Evolutionary conservation across 2,888 invertebrate species (phyloP), one percentile per base, ranked within the genome.

Genomic region (Apodemia mormo): DNA sequence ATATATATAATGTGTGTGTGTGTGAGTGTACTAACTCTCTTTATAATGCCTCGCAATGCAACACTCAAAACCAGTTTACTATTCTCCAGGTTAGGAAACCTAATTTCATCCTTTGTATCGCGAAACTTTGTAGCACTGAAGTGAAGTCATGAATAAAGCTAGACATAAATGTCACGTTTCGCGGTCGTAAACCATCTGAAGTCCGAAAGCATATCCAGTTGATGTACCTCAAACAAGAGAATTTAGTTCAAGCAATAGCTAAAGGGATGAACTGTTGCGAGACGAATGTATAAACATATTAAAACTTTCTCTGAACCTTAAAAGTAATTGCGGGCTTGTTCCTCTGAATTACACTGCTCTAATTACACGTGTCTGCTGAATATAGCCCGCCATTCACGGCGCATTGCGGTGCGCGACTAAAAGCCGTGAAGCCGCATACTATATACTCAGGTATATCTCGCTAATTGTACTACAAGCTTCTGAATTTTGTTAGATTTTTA

Each of bases 241-340:
- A 29, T 52, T 67, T 67, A 61, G 67, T 58, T 69, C 22, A 56
- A 22, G 49, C 22, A 33, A 61, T 45, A 66, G 22, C 49, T 64
- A 67, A 49, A 45, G 56, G 49, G 52, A 65, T 64, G 54, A 22
- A 56, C 30, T 49, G 64, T 22, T 54, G 52, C 30, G 37, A 33
- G 54, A 70, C 65, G 64, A 64, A 70, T 37, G 49, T 68, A 71
- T 71, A 71, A 73, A 71, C 73, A 71, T 71, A 69, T 71, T 71
- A 70, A 71, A 71, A 71, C 71, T 73, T 70, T 64, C 66, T 14
- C 56, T 66, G 58, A 61, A 56, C 72, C 66, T 71, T 67, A 66
- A 69, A 67, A 71, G 67, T 67, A 73, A 73, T 71, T 73, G 73
- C 66, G 71, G 71, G 29, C 70, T 68, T 72, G 72, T 70, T 72